A percentile compares a stretch with the other conserved stretches of the same genome.
Conservation (phyloP, 2,797 vertebrate species). For the Microtus californicus region DNA sequence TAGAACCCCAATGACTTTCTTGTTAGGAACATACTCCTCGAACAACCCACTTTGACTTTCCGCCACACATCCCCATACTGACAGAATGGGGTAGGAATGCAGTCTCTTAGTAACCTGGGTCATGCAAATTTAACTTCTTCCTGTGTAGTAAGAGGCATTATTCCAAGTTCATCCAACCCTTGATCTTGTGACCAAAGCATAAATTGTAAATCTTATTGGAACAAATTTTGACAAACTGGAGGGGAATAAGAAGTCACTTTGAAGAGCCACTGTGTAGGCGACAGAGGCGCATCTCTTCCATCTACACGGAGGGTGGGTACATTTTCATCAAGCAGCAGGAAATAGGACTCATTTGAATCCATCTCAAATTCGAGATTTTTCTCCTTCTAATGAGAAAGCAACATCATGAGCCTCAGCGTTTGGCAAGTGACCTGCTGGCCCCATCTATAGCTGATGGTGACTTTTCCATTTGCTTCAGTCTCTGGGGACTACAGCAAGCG, state of each 20-base stretch:
- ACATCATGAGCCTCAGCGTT: not conserved
- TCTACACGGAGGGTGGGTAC: not conserved
- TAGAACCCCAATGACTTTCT: constrained; percentile 17
- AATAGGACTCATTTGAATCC: not conserved
- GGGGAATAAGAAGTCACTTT: not conserved
- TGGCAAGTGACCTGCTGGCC: not conserved
- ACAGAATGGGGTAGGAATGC: not conserved
- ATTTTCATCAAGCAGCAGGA: not conserved
- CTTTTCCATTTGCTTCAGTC: constrained; percentile 74
- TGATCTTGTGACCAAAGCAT: constrained; percentile 16
- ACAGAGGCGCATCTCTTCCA: not conserved
- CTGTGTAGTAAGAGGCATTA: not conserved
- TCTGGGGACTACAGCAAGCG: constrained; percentile 93
- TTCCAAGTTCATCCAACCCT: not conserved
- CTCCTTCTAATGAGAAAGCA: not conserved
- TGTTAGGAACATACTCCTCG: not conserved
- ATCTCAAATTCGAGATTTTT: constrained; percentile 36
- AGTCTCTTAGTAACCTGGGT: not conserved
- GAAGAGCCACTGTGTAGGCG: not conserved
- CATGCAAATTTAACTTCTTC: not conserved
- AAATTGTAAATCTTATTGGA: constrained; percentile 24
- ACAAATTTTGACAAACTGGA: constrained; percentile 29
- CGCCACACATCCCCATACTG: not conserved
- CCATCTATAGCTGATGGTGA: not conserved
- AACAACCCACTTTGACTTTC: not conserved